Conservation (phyloP, 2,113 vertebrate genomes). For the Cyanistes caeruleus region DNA sequence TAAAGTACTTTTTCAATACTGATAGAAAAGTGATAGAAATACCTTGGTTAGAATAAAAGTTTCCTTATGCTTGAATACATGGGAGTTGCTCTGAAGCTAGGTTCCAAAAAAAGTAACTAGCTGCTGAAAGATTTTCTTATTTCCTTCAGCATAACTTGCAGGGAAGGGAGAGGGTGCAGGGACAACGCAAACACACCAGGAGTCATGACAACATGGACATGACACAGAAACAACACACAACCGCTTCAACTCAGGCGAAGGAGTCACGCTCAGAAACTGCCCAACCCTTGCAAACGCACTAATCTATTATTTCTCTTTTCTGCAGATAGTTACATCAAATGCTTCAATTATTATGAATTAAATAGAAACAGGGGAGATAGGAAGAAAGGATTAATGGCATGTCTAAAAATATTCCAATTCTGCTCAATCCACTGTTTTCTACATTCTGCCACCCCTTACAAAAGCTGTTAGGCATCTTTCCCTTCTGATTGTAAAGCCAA, state of each 20-base stretch:
- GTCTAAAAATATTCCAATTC: not conserved
- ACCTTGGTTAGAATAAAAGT: not conserved
- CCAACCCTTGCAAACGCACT: not conserved
- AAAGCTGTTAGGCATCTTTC: not conserved
- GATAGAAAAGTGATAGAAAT: not conserved
- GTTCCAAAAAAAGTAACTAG: not conserved
- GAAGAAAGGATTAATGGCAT: not conserved
- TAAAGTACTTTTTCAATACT: not conserved
- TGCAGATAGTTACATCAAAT: not conserved
- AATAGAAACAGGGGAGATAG: not conserved
- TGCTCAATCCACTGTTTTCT: not conserved
- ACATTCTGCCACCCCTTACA: not conserved
- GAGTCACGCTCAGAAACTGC: not conserved
- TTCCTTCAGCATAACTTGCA: not conserved
- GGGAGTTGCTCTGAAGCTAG: not conserved
- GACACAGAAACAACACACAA: not conserved
- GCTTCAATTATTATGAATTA: not conserved
- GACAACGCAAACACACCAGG: fast-evolving
- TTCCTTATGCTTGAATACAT: not conserved
- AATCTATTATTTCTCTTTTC: not conserved
- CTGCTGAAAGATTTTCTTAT: not conserved
- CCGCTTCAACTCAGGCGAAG: not conserved
- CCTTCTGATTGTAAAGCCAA: not conserved
- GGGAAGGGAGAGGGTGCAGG: not conserved
- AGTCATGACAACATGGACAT: not conserved